phyloP scores from a whole-genome alignment of 2,113 vertebrate species.

The Crotalus viridis region DNA sequence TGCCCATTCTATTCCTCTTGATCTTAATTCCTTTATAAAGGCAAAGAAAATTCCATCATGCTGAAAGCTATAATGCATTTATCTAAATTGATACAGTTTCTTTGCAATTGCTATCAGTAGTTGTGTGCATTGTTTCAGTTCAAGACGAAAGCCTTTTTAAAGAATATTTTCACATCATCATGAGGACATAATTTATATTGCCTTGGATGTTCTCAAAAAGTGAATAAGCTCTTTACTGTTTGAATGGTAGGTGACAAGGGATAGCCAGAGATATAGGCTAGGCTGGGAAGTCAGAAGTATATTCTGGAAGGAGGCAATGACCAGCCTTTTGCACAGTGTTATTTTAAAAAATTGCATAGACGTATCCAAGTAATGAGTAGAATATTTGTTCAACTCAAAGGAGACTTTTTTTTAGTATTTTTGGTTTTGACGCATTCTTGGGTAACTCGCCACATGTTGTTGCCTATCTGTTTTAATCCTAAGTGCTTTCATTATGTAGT shows the following conservation, averaged over 20 bases:
- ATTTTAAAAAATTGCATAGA: neutral
- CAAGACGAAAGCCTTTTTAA: neutral
- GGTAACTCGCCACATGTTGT: neutral
- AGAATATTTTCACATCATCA: neutral
- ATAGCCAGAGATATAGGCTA: neutral
- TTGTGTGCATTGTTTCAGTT: neutral
- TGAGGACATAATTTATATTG: neutral
- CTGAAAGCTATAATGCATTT: neutral
- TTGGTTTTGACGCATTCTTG: neutral
- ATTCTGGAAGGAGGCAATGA: neutral
- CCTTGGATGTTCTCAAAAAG: neutral
- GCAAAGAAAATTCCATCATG: neutral
- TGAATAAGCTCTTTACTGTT: neutral
- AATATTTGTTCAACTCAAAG: neutral
- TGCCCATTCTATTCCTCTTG: neutral
- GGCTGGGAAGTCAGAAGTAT: neutral
- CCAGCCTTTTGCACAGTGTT: neutral
- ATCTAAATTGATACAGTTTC: neutral
- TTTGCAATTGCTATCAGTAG: neutral
- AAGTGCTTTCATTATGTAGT: neutral
- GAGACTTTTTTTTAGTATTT: neutral
- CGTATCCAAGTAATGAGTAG: neutral
- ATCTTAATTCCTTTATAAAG: neutral
- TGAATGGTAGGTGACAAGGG: neutral
- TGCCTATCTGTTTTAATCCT: constrained; percentile 12